These are phyloP conservation scores for Carassius gibelio DNA, from an alignment of 2,113 vertebrate genomes.

Conservation along the genomic window DNA sequence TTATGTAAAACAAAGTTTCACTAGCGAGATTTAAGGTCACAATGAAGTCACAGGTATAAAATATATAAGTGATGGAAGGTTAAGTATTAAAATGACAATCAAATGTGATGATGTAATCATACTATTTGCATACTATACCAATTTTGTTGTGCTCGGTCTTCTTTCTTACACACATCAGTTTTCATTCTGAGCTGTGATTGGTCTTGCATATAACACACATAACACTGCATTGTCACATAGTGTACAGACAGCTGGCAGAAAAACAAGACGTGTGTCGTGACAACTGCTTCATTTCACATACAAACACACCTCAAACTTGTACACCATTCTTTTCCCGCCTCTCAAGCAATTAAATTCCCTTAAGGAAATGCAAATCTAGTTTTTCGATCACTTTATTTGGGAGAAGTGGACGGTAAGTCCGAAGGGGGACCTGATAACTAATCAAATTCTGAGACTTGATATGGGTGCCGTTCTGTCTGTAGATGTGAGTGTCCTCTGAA, in stretches of 20 bases:
- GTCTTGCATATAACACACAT: neutral
- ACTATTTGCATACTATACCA: too few species aligned
- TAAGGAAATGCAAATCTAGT: neutral
- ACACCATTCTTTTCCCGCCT: neutral
- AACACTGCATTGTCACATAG: neutral
- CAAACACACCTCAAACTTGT: neutral
- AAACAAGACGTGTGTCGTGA: neutral
- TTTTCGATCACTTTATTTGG: slow-evolving; percentile 30
- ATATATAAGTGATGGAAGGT: neutral
- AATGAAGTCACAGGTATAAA: neutral
- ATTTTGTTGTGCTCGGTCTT: neutral
- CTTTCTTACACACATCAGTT: neutral
- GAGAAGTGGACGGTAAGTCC: slow-evolving; percentile 6
- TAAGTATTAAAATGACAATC: neutral
- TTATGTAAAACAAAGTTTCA: too few species aligned
- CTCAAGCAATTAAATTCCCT: neutral
- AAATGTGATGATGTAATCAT: neutral
- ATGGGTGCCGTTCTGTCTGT: slow-evolving; percentile 77
- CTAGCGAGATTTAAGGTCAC: neutral
- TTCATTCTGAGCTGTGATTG: neutral
- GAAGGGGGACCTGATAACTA: slow-evolving; percentile 35
- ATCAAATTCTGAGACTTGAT: slow-evolving; percentile 68
- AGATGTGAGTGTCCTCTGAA: slow-evolving; percentile 88
- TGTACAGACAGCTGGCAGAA: neutral
- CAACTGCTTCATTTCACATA: neutral